phyloP scores from a whole-genome alignment of 2,888 invertebrate species.

The Sesia bembeciformis region DNA sequence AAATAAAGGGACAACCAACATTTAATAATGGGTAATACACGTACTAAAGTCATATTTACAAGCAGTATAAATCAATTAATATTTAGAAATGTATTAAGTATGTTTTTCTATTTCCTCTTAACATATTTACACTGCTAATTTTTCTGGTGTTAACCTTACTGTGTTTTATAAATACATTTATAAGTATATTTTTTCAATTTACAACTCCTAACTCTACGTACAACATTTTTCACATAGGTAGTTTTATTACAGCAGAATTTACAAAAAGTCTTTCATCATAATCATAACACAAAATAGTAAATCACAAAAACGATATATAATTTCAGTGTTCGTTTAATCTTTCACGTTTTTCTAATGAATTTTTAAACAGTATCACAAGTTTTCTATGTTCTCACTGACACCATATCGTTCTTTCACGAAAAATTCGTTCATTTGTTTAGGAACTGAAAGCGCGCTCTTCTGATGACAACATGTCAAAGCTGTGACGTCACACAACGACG shows the following conservation, averaged over 20 bases:
- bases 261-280: constrained; percentile 37
- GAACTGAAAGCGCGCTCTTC: constrained; percentile 74
- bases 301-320: constrained; percentile 17
- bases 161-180: constrained; percentile 71
- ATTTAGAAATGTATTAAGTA: constrained; percentile 44
- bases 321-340: constrained; percentile 17
- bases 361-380: constrained; percentile 25
- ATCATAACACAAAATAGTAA: constrained; percentile 26
- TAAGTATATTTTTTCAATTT: constrained; percentile 59
- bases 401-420: constrained; percentile 27
- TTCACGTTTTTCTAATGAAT: constrained; percentile 30
- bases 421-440: constrained; percentile 55
- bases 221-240: constrained; percentile 24
- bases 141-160: constrained; percentile 73
- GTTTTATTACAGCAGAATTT: constrained; percentile 54
- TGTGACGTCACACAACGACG: constrained; percentile 80
- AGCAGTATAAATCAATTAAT: constrained; percentile 46
- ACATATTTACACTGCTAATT: constrained; percentile 66
- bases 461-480: constrained; percentile 72
- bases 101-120: constrained; percentile 47
- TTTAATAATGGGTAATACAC: constrained; percentile 20
- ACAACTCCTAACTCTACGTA: constrained; percentile 63
- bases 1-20: not conserved
- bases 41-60: constrained; percentile 45
- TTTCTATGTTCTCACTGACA: constrained; percentile 12